Evolutionary conservation across 1,140 invertebrate species (phyloP).

Genomic region (Triops cancriformis): DNA sequence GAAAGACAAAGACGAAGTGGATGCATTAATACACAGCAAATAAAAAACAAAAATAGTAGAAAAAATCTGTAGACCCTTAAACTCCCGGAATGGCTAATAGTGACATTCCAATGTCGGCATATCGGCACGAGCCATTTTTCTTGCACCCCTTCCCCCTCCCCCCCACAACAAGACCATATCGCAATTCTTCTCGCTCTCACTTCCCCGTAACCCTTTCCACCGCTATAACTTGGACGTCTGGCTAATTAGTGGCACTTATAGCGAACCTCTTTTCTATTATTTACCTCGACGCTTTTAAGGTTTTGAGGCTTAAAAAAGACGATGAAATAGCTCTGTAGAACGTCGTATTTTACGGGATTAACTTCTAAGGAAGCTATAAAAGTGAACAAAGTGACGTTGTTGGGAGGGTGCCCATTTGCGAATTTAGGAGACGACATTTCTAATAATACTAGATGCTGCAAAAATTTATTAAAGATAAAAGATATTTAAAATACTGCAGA

Average conservation of each 20-base stretch:
- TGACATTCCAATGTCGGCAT: slow-evolving; percentile 10
- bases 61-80: not conserved
- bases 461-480: too few relatives aligned
- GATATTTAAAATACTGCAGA: too few relatives aligned
- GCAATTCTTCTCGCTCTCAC: not conserved
- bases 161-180: not conserved
- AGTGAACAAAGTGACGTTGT: too few relatives aligned
- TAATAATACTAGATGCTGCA: too few relatives aligned
- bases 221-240: not conserved
- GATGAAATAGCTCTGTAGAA: not conserved
- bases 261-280: not conserved
- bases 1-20: slow-evolving; percentile 1
- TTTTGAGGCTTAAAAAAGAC: not conserved
- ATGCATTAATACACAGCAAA: not conserved
- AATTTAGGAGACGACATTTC: too few relatives aligned
- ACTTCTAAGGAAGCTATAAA: too few relatives aligned
- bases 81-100: slow-evolving; percentile 4
- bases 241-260: slow-evolving; percentile 6
- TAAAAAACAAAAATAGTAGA: not conserved
- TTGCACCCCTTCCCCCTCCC: not conserved
- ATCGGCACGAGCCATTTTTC: not conserved
- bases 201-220: not conserved
- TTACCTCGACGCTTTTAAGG: not conserved
- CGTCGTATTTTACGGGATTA: too few relatives aligned
- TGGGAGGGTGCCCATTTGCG: too few relatives aligned